A percentile compares a stretch with the other conserved stretches of the same genome.
Evolutionary conservation across 2,888 invertebrate genomes (phyloP).

Genomic region (Parnassius mnemosyne): DNA sequence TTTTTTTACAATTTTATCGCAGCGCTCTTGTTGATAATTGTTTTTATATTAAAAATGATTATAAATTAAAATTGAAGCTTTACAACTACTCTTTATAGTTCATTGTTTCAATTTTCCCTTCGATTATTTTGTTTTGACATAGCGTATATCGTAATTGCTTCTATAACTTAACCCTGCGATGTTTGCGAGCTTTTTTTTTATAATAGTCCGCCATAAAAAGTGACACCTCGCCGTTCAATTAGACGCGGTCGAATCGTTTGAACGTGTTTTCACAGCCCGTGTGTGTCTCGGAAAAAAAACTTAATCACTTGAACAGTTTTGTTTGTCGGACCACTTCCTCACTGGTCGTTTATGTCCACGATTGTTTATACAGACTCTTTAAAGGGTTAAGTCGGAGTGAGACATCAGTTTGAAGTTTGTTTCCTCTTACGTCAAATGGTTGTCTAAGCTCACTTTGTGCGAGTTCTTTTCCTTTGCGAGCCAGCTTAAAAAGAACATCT

Average conservation of each 20-base stretch:
- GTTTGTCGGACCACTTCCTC: constrained; percentile 25
- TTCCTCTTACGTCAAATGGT: constrained; percentile 13
- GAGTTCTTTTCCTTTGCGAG: neutral
- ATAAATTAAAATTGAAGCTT: too few species aligned
- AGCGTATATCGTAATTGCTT: too few species aligned
- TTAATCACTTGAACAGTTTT: constrained; percentile 21
- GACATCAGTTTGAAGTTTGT: constrained; percentile 17
- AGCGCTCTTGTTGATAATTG: too few species aligned
- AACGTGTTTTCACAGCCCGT: constrained; percentile 16
- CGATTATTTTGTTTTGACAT: too few species aligned
- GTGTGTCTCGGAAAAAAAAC: constrained; percentile 2
- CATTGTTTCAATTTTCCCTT: too few species aligned
- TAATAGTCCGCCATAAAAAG: constrained; percentile 2
- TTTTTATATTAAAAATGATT: too few species aligned
- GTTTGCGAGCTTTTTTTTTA: constrained; percentile 12
- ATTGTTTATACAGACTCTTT: constrained; percentile 18
- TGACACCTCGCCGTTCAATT: constrained; percentile 6
- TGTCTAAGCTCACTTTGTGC: constrained; percentile 9
- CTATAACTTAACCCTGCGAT: neutral
- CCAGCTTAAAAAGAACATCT: too few species aligned
- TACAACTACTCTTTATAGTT: too few species aligned
- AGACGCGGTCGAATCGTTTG: constrained; percentile 13
- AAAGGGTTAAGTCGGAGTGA: constrained; percentile 15
- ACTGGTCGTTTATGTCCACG: constrained; percentile 22
- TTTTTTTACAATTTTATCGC: too few species aligned